Percentiles rank a stretch among this genome's conserved stretches.
phyloP scores from a whole-genome alignment of 2,797 vertebrate species.

The Eospalax fontanierii region DNA sequence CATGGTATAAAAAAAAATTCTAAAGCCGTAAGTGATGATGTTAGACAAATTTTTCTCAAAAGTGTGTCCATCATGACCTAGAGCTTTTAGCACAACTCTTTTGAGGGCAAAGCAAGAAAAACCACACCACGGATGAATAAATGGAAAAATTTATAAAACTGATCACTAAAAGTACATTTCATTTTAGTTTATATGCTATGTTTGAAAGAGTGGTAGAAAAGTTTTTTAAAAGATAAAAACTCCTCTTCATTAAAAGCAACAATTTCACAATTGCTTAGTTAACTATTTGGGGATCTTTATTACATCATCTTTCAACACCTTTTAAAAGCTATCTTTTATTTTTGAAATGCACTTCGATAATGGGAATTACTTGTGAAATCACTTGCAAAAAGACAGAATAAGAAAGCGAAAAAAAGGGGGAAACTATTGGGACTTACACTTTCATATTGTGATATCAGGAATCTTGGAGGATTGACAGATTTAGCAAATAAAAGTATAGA shows the following conservation, averaged over 20 bases:
- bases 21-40: not conserved
- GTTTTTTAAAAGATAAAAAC: not conserved
- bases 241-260: not conserved
- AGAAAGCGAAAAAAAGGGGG: not conserved
- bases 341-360: constrained; percentile 42
- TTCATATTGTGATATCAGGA: not conserved
- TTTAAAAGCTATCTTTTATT: constrained; percentile 6
- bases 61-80: not conserved
- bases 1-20: not conserved
- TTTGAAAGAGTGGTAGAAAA: not conserved
- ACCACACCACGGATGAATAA: not conserved
- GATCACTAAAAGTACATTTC: constrained; percentile 1
- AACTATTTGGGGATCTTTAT: not conserved
- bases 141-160: not conserved
- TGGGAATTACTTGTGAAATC: not conserved
- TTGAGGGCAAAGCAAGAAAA: constrained; percentile 1
- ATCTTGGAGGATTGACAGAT: not conserved
- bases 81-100: not conserved
- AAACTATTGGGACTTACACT: not conserved
- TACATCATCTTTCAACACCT: constrained; percentile 8
- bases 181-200: not conserved
- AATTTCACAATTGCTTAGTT: not conserved
- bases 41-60: constrained; percentile 19
- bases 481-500: constrained; percentile 31
- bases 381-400: not conserved